Percentiles rank a stretch among this genome's conserved stretches.
These are phyloP conservation scores for Sternotherus odoratus DNA, from an alignment of 2,797 vertebrate genomes.

Conservation along the genomic window DNA sequence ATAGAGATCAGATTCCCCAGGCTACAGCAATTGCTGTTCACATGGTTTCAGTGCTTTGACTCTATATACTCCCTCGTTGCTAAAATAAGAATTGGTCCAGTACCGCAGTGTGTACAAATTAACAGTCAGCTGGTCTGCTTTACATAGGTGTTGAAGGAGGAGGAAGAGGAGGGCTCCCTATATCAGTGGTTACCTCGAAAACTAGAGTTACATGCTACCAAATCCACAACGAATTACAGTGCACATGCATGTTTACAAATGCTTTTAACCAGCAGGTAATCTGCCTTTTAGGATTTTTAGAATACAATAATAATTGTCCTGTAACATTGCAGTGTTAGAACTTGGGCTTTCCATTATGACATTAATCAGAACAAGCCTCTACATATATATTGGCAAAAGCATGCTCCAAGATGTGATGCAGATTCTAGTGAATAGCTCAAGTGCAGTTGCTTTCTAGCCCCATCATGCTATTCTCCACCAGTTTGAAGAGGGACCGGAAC, in stretches of 20 bases:
- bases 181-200: constrained; percentile 49
- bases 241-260: constrained; percentile 34
- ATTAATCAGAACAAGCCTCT: constrained; percentile 26
- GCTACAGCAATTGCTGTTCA: not conserved
- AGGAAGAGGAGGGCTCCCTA: not conserved
- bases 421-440: constrained; percentile 42
- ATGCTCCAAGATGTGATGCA: not conserved
- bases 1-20: not conserved
- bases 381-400: not conserved
- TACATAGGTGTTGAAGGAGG: not conserved
- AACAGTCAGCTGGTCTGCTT: not conserved
- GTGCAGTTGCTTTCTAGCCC: not conserved
- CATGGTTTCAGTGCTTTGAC: not conserved
- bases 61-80: rapidly evolving
- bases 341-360: constrained; percentile 34
- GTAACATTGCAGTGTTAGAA: not conserved
- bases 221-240: constrained; percentile 48
- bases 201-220: constrained; percentile 53
- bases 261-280: constrained; percentile 64
- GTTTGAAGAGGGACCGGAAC: not conserved
- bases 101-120: not conserved
- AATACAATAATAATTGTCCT: constrained; percentile 20
- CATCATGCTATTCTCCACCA: not conserved
- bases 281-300: constrained; percentile 60
- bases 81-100: not conserved